Base-by-base conservation (phyloP, 2,797 vertebrate species). In the Micromesistius poutassou region DNA sequence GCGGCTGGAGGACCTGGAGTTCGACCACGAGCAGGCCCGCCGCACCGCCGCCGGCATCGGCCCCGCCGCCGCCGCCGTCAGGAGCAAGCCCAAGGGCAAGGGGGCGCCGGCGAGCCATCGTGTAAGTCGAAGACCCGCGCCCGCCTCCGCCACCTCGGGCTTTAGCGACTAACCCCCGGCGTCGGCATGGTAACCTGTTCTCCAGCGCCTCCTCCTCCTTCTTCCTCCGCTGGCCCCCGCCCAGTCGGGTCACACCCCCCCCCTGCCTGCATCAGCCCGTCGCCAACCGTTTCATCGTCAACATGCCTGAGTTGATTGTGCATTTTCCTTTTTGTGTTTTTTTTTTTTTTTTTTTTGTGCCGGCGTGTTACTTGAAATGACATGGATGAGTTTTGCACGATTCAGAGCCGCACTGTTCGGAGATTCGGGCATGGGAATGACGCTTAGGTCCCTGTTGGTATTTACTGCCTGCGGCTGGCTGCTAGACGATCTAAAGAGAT, bases 1-100 rank as follows among this genome's bases (percentile, higher is more conserved):
- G 92, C 95, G 98, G 42, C 91, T 99, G 77, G 98, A 99, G 87
- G 97, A 99, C 83, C 83, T 99, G 81, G 98, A 99, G 94, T 96
- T 99, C 30, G 96, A 99, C 89, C 96, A 98, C 0, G 97, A 99
- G 92, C 98, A 99, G 93, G 93, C 95, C 0, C 90, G 92, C 5
- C 93, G 93, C 73, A 91, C 77, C 72, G 3, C 10, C 31, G 9
- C 1, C 82, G 94, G 94, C 30, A 33, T 13, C 78, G 92, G 91
- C 78, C 79, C 86, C 35, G 94, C 96, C 76, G 90, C 86, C 33
- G 94, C 96, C 75, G 90, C 91, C 82, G 80, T 84, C 66, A 91
- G 91, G 74, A 81, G 90, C 76, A 98, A 97, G 82, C 22, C 81
- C 30, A 92, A 93, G 84, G 87, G 86, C 83, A 92, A 91, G 55